These are phyloP conservation scores for Aphis gossypii DNA, from an alignment of 1,140 invertebrate genomes.

Conservation along the genomic window DNA sequence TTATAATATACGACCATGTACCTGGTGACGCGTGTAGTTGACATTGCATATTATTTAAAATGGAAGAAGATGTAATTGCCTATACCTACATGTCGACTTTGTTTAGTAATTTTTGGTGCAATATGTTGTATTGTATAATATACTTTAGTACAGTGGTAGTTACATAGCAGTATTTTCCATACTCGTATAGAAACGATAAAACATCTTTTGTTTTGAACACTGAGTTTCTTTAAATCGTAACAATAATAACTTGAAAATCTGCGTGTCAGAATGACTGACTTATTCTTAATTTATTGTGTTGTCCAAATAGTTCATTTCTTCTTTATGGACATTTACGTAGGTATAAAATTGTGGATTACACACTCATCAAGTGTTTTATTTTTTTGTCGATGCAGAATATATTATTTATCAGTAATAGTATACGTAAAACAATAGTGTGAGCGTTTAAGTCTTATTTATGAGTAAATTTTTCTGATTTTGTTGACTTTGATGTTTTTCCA, in stretches of 20 bases:
- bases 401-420: not conserved
- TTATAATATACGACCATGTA: not conserved
- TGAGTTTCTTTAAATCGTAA: not conserved
- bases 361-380: not conserved
- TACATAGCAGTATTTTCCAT: not conserved
- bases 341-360: not conserved
- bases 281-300: slow-evolving; percentile 10
- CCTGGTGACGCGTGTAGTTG: not conserved
- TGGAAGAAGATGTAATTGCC: not conserved
- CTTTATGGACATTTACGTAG: not conserved
- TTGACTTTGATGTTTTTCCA: not conserved
- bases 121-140: not conserved
- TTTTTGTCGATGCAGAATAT: not conserved
- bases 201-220: slow-evolving; percentile 9
- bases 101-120: not conserved
- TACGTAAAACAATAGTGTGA: not conserved
- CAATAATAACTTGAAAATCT: not conserved
- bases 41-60: not conserved
- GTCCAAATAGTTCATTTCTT: not conserved
- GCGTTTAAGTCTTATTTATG: not conserved
- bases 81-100: not conserved
- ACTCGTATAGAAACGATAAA: not conserved
- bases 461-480: not conserved
- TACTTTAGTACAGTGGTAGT: not conserved
- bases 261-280: not conserved